Conservation (phyloP, 2,113 vertebrate genomes). For the Loxodonta africana region DNA sequence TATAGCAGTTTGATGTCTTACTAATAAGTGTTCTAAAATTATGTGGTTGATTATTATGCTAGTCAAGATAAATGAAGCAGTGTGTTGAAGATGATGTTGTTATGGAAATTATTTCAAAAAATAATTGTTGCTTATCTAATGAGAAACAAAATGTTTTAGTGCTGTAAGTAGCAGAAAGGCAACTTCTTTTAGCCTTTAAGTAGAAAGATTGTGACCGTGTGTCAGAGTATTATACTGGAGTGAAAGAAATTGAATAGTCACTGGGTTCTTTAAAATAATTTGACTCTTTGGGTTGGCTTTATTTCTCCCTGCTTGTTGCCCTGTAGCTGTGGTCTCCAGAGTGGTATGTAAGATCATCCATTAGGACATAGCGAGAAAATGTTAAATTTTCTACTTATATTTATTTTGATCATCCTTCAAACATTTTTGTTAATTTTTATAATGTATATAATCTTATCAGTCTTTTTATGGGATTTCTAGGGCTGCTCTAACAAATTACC, state of each 20-base stretch:
- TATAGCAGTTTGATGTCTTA: conserved; percentile 58
- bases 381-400: background rate
- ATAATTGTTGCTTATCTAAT: conserved; percentile 70
- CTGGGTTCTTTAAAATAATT: conserved; percentile 13
- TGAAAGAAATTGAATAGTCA: background rate
- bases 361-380: background rate
- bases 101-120: conserved; percentile 51
- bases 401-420: conserved; percentile 19
- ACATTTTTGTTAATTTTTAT: conserved; percentile 37
- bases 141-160: conserved; percentile 11
- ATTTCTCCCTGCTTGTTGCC: background rate
- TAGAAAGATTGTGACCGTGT: background rate
- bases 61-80: conserved; percentile 58
- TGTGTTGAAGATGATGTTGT: conserved; percentile 36
- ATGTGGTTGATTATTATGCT: conserved; percentile 47
- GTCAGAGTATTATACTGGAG: background rate
- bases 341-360: background rate
- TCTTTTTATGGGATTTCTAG: background rate
- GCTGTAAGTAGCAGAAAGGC: conserved; percentile 4
- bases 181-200: background rate
- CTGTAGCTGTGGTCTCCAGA: background rate
- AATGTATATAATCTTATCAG: background rate
- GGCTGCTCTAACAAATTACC: background rate
- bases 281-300: conserved; percentile 1
- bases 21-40: conserved; percentile 58